Evolutionary conservation across 2,888 invertebrate species (phyloP), one percentile per base, ranked within the genome.

Genomic region (Melangyna quadrimaculata): DNA sequence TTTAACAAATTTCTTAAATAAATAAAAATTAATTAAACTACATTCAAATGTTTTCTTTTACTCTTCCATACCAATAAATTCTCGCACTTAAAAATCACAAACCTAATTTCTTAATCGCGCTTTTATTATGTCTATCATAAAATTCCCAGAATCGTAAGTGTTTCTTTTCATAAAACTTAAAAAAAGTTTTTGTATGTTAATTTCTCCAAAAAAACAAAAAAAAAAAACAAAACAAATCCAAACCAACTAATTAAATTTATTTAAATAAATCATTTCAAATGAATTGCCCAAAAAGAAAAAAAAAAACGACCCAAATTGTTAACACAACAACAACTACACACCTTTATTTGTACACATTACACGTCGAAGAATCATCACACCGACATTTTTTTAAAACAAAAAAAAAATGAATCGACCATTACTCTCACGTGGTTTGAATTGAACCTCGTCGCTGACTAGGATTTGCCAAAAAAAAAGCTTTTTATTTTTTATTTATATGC

Each of bases 331-430:
- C 71, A 71, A 45, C 8, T n/a, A n/a, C 79, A 84, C 84, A 80
- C 84, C 84, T 80, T 67, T 53, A 80, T 84, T 80, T 80, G 84
- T 84, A 84, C 72, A 84, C 84, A 80, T 80, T 80, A 84, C 84
- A 80, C 84, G 84, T 84, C 80, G 55, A 71, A 80, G 75, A 77
- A 75, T 84, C 80, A 84, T 77, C 84, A 84, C 29, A 27, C 17
- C 43, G 24, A n/a, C 27, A 27, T 22, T 40, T n/a, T n/a, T n/a
- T n/a, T n/a, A n/a, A n/a, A n/a, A n/a, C n/a, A n/a, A n/a, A n/a
- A n/a, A n/a, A 9, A 55, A 27, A 10, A 51, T 5, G 10, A 3
- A 40, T 40, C 43, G 43, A 63, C 71, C 65, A 84, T 75, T 75
- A 65, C 67, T 79, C 83, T 80, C 61, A 63, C 53, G 71, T 45